A percentile compares a stretch with the other conserved stretches of the same genome.
Conservation (phyloP, 2,888 invertebrate genomes). For the Prenolepis imparis region DNA sequence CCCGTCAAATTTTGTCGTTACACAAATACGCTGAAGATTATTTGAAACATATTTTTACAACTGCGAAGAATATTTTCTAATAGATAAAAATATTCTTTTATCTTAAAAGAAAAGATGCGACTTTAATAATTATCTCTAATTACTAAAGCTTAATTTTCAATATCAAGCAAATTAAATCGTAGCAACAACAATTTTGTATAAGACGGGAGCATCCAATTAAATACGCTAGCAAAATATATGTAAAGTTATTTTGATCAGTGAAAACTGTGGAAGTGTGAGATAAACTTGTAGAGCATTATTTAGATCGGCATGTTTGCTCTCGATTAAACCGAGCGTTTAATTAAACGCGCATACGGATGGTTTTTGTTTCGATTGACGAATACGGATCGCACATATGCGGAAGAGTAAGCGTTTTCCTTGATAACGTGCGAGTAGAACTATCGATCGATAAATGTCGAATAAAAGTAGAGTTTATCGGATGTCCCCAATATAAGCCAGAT, state of each 20-base stretch:
- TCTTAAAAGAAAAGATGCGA: background rate
- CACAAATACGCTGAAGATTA: background rate
- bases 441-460: constrained; percentile 71
- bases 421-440: constrained; percentile 63
- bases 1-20: background rate
- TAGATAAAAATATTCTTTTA: background rate
- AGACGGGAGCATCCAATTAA: background rate
- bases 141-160: background rate
- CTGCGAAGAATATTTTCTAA: background rate
- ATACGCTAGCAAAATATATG: background rate
- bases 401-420: constrained; percentile 62
- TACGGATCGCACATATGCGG: constrained; percentile 48
- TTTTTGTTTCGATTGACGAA: constrained; percentile 56
- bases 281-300: constrained; percentile 14
- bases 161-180: background rate
- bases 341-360: constrained; percentile 17
- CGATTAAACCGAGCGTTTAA: constrained; percentile 21
- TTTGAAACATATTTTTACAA: background rate
- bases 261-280: background rate
- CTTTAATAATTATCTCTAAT: background rate
- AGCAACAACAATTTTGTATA: background rate
- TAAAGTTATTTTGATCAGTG: constrained; percentile 25
- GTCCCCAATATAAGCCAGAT: constrained; percentile 72
- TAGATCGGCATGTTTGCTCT: constrained; percentile 19
- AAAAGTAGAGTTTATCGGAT: constrained; percentile 72